Percentiles rank a stretch among this genome's conserved stretches.
phyloP scores from a whole-genome alignment of 2,888 invertebrate genomes.

The Tenthredo livida region DNA sequence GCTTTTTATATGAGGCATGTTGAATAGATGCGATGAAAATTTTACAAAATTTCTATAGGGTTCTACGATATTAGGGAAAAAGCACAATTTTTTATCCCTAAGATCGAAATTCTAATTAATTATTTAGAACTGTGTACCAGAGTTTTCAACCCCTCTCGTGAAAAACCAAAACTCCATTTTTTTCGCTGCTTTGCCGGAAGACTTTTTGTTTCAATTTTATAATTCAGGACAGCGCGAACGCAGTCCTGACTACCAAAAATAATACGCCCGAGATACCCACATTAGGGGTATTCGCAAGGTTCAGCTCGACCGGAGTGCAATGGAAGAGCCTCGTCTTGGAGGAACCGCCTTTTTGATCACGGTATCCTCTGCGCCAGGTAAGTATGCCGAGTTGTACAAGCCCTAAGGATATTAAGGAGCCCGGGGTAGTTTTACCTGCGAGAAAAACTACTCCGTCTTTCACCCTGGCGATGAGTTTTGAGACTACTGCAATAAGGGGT shows the following conservation, averaged over 20 bases:
- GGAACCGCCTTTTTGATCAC: slow-evolving; percentile 51
- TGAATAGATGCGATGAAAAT: no score
- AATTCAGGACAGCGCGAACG: slow-evolving; percentile 48
- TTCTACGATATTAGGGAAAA: no score
- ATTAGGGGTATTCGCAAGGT: slow-evolving; percentile 51
- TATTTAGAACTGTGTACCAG: no score
- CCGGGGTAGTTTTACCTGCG: slow-evolving; percentile 6
- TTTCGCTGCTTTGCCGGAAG: neutral
- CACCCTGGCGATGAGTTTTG: neutral
- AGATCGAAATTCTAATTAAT: no score
- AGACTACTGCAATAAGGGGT: neutral
- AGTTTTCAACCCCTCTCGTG: neutral
- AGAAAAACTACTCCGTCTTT: neutral
- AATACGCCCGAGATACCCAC: slow-evolving; percentile 52
- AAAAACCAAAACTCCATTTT: neutral
- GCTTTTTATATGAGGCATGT: neutral
- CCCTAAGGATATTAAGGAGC: neutral
- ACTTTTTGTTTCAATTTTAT: neutral
- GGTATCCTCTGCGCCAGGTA: slow-evolving; percentile 52
- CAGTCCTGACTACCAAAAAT: slow-evolving; percentile 53
- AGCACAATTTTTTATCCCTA: neutral
- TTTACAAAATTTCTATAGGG: no score
- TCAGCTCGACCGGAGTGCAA: slow-evolving; percentile 49
- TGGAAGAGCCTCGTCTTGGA: slow-evolving; percentile 52
- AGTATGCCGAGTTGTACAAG: neutral